Evolutionary conservation across 2,113 vertebrate species (phyloP).

Genomic region (Pyrgilauda ruficollis): DNA sequence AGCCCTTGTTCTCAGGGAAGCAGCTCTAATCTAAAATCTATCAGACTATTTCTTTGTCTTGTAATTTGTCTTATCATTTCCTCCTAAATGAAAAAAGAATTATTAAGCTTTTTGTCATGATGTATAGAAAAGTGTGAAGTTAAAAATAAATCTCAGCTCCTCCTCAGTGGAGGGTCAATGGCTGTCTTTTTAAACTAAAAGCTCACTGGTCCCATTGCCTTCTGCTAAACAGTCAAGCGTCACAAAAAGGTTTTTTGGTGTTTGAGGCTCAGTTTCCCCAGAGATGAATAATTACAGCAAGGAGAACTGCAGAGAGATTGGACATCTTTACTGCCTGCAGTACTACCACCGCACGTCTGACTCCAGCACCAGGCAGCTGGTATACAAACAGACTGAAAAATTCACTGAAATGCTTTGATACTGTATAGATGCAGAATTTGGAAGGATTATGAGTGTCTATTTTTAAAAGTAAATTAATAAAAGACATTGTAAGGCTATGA

Average conservation of each 20-base stretch:
- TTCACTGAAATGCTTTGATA: background rate
- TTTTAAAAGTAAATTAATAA: background rate
- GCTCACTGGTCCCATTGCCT: background rate
- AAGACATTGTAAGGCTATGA: background rate
- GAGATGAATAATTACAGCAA: background rate
- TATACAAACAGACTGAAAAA: background rate
- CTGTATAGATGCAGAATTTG: background rate
- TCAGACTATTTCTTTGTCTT: background rate
- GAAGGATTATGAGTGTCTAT: background rate
- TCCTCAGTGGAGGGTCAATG: background rate
- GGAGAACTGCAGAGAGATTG: background rate
- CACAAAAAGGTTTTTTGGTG: background rate
- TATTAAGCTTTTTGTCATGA: background rate
- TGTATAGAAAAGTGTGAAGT: background rate
- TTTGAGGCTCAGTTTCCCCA: background rate
- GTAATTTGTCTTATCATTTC: background rate
- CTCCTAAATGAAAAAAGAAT: background rate
- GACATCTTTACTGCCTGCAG: background rate
- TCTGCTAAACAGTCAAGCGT: background rate
- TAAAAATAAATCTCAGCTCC: background rate
- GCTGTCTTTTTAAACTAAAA: background rate
- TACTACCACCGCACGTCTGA: background rate
- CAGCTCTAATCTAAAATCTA: background rate
- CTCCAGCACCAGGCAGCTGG: background rate
- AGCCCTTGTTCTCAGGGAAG: background rate